These are phyloP conservation scores for Paramuricea clavata DNA, from an alignment of 92 coral and sea anemone genomes.

Conservation along the genomic window DNA sequence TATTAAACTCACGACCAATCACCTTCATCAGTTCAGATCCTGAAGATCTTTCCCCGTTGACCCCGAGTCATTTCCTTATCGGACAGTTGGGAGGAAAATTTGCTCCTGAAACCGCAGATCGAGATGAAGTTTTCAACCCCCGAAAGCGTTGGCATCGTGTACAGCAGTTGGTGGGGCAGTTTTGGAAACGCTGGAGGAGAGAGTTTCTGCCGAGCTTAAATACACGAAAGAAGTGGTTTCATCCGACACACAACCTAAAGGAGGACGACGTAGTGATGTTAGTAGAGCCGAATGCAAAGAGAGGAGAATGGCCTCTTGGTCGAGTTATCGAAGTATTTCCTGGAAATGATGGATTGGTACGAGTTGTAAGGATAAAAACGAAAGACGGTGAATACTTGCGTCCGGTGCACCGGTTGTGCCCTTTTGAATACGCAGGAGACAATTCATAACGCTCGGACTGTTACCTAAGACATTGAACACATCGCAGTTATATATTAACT, in stretches of 20 bases:
- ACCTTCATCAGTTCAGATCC: too few relatives aligned
- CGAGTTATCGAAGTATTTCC: slow-evolving; percentile 48
- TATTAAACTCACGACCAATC: too few relatives aligned
- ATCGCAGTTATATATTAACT: too few relatives aligned
- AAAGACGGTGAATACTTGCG: slow-evolving; percentile 43
- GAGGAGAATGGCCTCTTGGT: slow-evolving; percentile 72
- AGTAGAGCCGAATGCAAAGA: slow-evolving; percentile 53
- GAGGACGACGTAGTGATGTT: slow-evolving; percentile 71
- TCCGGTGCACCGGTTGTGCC: slow-evolving; percentile 66
- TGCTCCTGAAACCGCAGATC: slow-evolving; percentile 66
- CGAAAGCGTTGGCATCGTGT: slow-evolving; percentile 70
- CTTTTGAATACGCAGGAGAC: slow-evolving; percentile 56
- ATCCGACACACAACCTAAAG: slow-evolving; percentile 55
- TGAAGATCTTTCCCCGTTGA: too few relatives aligned
- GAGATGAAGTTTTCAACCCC: slow-evolving; percentile 55
- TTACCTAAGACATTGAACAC: background rate
- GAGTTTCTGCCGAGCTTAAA: slow-evolving; percentile 74
- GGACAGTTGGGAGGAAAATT: slow-evolving; percentile 72
- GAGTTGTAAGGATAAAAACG: slow-evolving; percentile 49
- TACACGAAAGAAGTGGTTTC: slow-evolving; percentile 68
- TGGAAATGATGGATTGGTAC: slow-evolving; percentile 63
- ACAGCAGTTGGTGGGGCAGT: slow-evolving; percentile 67
- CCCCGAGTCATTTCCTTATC: too few relatives aligned
- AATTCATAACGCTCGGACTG: background rate
- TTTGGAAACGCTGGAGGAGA: slow-evolving; percentile 72